Evolutionary conservation across 2,888 invertebrate species (phyloP).

Genomic region (Pachydiplax longipennis): DNA sequence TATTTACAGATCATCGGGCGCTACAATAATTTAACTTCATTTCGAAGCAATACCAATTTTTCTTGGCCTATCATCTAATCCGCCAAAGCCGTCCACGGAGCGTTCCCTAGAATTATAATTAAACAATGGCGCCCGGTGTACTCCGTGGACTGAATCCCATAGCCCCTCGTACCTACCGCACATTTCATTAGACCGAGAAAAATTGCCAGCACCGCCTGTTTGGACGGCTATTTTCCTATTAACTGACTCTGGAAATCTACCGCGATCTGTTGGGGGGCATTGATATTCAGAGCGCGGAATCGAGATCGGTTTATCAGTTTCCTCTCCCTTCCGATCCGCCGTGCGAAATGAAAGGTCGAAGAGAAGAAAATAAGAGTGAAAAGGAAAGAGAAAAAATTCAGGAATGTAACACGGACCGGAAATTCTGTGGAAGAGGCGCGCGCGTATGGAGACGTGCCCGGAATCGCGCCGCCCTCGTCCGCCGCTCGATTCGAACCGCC

Average conservation of each 20-base stretch:
- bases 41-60: too few relatives aligned
- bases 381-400: background rate
- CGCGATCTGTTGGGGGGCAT: background rate
- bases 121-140: too few relatives aligned
- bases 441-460: background rate
- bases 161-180: too few relatives aligned
- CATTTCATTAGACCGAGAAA: background rate
- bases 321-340: background rate
- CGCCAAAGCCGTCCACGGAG: too few relatives aligned
- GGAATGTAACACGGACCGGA: constrained; percentile 14
- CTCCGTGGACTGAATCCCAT: too few relatives aligned
- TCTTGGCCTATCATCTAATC: too few relatives aligned
- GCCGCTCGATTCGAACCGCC: constrained; percentile 1
- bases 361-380: background rate
- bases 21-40: too few relatives aligned
- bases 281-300: background rate
- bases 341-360: constrained; percentile 15
- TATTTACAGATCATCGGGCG: too few relatives aligned
- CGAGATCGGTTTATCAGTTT: background rate
- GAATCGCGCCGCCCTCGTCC: background rate
- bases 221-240: background rate
- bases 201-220: background rate
- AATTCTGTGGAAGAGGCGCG: background rate
- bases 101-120: too few relatives aligned
- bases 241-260: background rate